These are phyloP conservation scores for Achatina immaculata DNA, from an alignment of 1,140 invertebrate genomes.

Conservation along the genomic window DNA sequence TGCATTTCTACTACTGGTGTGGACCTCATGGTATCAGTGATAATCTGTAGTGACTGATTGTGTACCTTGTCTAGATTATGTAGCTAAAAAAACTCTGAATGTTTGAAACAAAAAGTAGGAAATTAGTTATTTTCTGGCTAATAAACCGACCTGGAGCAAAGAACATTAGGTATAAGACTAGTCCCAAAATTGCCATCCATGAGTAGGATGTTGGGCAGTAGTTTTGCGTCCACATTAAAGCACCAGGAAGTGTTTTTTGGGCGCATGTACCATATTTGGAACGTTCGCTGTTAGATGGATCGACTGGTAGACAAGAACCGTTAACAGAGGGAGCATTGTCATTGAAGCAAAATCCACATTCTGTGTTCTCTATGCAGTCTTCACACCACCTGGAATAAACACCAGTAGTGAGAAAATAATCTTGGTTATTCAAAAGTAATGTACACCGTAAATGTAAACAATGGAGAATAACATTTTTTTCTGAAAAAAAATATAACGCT, in stretches of 20 bases:
- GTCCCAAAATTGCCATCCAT: constrained; percentile 73
- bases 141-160: constrained; percentile 74
- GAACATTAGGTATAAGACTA: constrained; percentile 73
- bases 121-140: too few species aligned
- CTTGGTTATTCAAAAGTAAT: too few species aligned
- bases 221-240: constrained; percentile 67
- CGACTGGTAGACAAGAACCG: constrained; percentile 58
- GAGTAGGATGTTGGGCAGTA: constrained; percentile 73
- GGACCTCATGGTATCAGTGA: too few species aligned
- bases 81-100: too few species aligned
- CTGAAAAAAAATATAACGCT: too few species aligned
- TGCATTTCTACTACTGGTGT: too few species aligned
- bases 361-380: constrained; percentile 53
- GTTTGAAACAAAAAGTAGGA: too few species aligned
- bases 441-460: too few species aligned
- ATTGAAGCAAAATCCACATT: constrained; percentile 62
- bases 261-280: constrained; percentile 54
- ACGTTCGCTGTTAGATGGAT: constrained; percentile 36
- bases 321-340: constrained; percentile 49
- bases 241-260: constrained; percentile 41
- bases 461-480: too few species aligned
- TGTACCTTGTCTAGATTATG: too few species aligned
- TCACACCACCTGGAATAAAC: constrained; percentile 54
- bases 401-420: too few species aligned
- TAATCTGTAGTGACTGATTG: too few species aligned